Conservation (phyloP, 2,113 vertebrate species). For the Aspiorhynchus laticeps region DNA sequence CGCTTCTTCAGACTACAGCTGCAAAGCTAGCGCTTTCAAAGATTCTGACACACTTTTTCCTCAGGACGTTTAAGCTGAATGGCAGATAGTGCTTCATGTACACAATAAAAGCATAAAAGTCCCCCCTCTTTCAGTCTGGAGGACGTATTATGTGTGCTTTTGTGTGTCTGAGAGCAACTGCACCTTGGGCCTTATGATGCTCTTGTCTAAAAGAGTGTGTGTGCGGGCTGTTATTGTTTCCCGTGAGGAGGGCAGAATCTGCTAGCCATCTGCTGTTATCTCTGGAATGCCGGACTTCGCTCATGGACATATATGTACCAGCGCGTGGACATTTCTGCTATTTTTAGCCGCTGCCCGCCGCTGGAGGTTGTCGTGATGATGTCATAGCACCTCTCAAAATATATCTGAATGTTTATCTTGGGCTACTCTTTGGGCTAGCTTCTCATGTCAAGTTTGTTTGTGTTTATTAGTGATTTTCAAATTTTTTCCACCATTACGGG, state of each 20-base stretch:
- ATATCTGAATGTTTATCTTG: slow-evolving; percentile 69
- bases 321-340: slow-evolving; percentile 66
- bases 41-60: slow-evolving; percentile 58
- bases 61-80: slow-evolving; percentile 41
- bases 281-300: slow-evolving; percentile 70
- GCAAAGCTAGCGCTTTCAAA: slow-evolving; percentile 48
- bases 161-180: slow-evolving; percentile 14
- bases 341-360: slow-evolving; percentile 66
- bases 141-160: not conserved
- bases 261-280: slow-evolving; percentile 71
- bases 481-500: slow-evolving; percentile 15
- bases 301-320: slow-evolving; percentile 78
- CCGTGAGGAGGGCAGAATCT: slow-evolving; percentile 58
- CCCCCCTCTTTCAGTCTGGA: not conserved
- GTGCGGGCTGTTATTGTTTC: slow-evolving; percentile 54
- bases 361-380: slow-evolving; percentile 68
- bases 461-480: slow-evolving; percentile 57
- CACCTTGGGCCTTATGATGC: not conserved
- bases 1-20: slow-evolving; percentile 54
- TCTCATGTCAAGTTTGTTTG: slow-evolving; percentile 65
- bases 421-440: slow-evolving; percentile 56
- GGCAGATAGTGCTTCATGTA: slow-evolving; percentile 61
- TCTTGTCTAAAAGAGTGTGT: slow-evolving; percentile 16
- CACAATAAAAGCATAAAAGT: slow-evolving; percentile 47
- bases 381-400: slow-evolving; percentile 68